phyloP scores from a whole-genome alignment of 2,888 invertebrate genomes.

The Anthrax anthrax region DNA sequence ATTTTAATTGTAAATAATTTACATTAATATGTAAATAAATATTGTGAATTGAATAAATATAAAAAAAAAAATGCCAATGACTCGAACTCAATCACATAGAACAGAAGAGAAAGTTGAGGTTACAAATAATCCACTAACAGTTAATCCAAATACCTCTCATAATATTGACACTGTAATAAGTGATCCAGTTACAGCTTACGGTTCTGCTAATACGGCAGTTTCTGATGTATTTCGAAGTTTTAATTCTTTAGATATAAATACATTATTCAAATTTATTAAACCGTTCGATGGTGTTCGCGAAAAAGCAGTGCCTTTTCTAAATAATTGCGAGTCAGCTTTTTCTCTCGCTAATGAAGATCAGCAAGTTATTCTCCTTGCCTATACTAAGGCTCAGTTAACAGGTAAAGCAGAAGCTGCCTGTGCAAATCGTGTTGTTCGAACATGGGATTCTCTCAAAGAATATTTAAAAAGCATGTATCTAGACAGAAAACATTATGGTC shows the following conservation, averaged over 20 bases:
- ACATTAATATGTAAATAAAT: too few relatives aligned
- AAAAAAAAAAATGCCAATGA: too few relatives aligned
- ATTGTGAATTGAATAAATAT: too few relatives aligned
- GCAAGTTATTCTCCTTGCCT: background rate
- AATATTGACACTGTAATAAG: too few relatives aligned
- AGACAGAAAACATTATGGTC: slow-evolving; percentile 4
- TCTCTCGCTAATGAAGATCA: background rate
- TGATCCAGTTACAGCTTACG: too few relatives aligned
- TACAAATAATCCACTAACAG: too few relatives aligned
- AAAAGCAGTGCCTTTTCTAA: background rate
- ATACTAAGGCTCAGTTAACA: slow-evolving; percentile 3
- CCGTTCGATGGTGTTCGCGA: background rate
- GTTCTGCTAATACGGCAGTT: too few relatives aligned
- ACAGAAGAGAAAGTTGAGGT: too few relatives aligned
- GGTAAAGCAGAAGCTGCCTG: slow-evolving; percentile 6
- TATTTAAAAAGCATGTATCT: slow-evolving; percentile 5
- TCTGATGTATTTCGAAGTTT: too few relatives aligned
- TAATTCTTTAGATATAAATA: background rate
- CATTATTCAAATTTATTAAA: slow-evolving; percentile 1
- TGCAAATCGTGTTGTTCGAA: slow-evolving; percentile 2
- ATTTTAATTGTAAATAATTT: too few relatives aligned
- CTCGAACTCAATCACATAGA: too few relatives aligned
- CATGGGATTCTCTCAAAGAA: slow-evolving; percentile 2
- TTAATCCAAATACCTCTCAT: too few relatives aligned
- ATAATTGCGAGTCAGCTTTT: background rate